Conservation (phyloP, 2,113 vertebrate genomes). For the Sander lucioperca region DNA sequence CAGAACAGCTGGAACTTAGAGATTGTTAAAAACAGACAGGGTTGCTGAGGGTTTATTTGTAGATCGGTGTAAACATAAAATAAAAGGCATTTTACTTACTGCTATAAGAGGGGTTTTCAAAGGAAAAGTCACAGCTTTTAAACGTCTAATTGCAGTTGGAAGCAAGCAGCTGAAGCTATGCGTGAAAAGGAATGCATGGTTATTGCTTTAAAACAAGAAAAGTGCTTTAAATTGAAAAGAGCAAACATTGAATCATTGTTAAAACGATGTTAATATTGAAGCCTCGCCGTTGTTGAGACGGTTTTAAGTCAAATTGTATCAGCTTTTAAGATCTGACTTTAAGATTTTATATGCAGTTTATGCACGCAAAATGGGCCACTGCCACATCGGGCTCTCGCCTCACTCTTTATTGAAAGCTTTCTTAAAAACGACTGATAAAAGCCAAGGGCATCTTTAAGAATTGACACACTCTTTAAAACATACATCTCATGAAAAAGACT, state of each 20-base stretch:
- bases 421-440: constrained; percentile 78
- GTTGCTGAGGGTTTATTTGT: constrained; percentile 42
- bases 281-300: constrained; percentile 65
- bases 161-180: constrained; percentile 26
- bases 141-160: constrained; percentile 44
- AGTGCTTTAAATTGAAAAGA: constrained; percentile 67
- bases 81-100: constrained; percentile 24
- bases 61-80: constrained; percentile 37
- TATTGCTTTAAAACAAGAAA: constrained; percentile 55
- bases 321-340: constrained; percentile 74
- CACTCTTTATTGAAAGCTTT: constrained; percentile 74
- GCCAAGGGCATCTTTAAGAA: constrained; percentile 82
- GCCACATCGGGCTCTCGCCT: constrained; percentile 69
- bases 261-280: constrained; percentile 79
- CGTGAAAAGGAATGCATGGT: constrained; percentile 55
- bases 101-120: constrained; percentile 13
- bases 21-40: constrained; percentile 58
- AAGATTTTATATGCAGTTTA: constrained; percentile 84
- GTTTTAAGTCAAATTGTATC: constrained; percentile 77
- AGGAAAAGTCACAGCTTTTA: constrained; percentile 34
- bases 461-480: constrained; percentile 84
- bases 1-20: constrained; percentile 59
- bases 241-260: constrained; percentile 80
- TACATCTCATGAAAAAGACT: constrained; percentile 82
- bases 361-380: constrained; percentile 79